Percentiles rank a stretch among this genome's conserved stretches.
Conservation (phyloP, 2,888 invertebrate genomes). For the Lymantria dispar region DNA sequence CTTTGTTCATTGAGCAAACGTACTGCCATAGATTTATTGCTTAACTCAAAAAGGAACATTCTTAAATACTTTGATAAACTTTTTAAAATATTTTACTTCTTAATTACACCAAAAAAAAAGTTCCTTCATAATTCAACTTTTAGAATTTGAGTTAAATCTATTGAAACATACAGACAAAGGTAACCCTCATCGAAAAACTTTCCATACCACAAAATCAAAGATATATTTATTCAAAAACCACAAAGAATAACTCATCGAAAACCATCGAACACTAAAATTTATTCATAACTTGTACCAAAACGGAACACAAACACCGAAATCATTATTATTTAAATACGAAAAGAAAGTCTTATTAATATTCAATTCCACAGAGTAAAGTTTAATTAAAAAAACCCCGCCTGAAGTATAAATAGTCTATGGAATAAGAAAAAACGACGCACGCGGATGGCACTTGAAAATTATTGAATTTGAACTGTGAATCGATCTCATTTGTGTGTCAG, state of each 20-base stretch:
- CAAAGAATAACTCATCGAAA: background rate
- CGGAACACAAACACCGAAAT: slow-evolving; percentile 29
- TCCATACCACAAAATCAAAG: background rate
- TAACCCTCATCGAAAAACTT: no score
- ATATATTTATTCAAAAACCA: background rate
- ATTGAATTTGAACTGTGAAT: slow-evolving; percentile 43
- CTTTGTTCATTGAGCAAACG: no score
- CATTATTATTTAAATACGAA: slow-evolving; percentile 43
- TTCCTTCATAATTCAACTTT: no score
- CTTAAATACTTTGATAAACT: no score
- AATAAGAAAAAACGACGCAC: slow-evolving; percentile 10
- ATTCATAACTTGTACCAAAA: slow-evolving; percentile 26
- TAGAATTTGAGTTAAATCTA: no score
- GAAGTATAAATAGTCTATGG: background rate
- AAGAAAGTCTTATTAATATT: slow-evolving; percentile 37
- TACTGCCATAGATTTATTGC: no score
- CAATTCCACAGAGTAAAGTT: slow-evolving; percentile 35
- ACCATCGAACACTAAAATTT: slow-evolving; percentile 19
- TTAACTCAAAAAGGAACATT: no score
- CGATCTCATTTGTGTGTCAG: slow-evolving; percentile 53
- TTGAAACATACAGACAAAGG: no score
- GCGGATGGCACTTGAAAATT: slow-evolving; percentile 27
- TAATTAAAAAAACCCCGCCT: slow-evolving; percentile 36
- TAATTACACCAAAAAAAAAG: no score
- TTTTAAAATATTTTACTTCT: no score